Conservation (phyloP, 2,797 vertebrate genomes). For the Salarias fasciatus region DNA sequence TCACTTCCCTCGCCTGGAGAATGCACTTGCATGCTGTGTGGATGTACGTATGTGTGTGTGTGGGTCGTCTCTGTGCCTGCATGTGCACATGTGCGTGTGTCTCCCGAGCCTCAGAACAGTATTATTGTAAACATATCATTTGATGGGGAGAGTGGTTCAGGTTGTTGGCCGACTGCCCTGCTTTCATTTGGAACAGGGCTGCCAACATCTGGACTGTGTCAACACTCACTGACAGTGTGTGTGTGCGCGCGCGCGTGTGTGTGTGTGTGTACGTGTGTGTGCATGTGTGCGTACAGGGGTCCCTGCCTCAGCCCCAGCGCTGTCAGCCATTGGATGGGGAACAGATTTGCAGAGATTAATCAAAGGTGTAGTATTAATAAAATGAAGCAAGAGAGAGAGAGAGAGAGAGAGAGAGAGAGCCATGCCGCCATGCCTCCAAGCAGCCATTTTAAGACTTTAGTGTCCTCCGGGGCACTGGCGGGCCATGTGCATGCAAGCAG, state of each 20-base stretch:
- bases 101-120: conserved; percentile 77
- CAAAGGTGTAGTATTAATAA: conserved; percentile 82
- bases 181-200: conserved; percentile 84
- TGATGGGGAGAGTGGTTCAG: conserved; percentile 84
- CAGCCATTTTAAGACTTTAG: conserved; percentile 65
- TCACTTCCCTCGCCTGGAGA: conserved; percentile 62
- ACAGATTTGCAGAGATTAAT: conserved; percentile 85
- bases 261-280: conserved; percentile 44
- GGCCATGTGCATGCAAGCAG: conserved; percentile 10
- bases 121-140: conserved; percentile 89
- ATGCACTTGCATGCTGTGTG: conserved; percentile 26
- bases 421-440: conserved; percentile 63
- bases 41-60: conserved; percentile 21
- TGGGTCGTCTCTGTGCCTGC: conserved; percentile 18
- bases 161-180: conserved; percentile 83
- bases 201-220: conserved; percentile 89
- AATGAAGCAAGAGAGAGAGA: no score
- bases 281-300: conserved; percentile 48
- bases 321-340: conserved; percentile 80
- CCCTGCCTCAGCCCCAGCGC: conserved; percentile 63
- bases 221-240: conserved; percentile 76
- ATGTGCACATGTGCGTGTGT: conserved; percentile 59
- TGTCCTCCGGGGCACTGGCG: conserved; percentile 41
- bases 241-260: conserved; percentile 48
- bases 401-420: conserved; percentile 31